Percentiles rank a stretch among this genome's conserved stretches.
Evolutionary conservation across 2,797 vertebrate species (phyloP).

Genomic region (Martes flavigula): DNA sequence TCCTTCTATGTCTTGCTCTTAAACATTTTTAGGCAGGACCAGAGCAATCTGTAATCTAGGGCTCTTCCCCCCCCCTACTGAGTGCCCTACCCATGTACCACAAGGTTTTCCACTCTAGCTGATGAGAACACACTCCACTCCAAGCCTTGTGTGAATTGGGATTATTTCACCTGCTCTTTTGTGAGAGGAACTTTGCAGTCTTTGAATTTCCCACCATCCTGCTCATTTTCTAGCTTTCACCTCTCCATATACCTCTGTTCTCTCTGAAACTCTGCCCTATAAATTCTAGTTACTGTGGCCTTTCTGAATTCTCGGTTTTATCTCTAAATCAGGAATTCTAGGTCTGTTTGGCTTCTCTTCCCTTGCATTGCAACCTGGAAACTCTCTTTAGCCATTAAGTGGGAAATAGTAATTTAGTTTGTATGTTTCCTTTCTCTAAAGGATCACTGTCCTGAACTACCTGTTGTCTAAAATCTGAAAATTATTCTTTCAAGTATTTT

Average conservation of each 20-base stretch:
- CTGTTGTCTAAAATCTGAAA: background rate
- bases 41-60: background rate
- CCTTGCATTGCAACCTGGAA: background rate
- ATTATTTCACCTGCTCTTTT: background rate
- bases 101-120: background rate
- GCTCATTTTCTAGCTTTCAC: background rate
- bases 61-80: background rate
- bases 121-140: background rate
- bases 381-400: background rate
- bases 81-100: background rate
- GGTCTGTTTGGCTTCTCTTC: background rate
- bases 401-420: background rate
- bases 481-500: background rate
- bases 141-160: background rate
- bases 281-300: background rate
- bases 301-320: background rate
- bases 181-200: background rate
- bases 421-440: background rate
- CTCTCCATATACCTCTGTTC: background rate
- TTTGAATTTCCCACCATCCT: background rate
- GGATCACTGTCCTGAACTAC: background rate
- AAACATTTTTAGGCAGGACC: background rate
- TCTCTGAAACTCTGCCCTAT: background rate
- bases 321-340: background rate
- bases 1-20: background rate